Conservation (phyloP, 2,113 vertebrate genomes). For the Labeo rohita region DNA sequence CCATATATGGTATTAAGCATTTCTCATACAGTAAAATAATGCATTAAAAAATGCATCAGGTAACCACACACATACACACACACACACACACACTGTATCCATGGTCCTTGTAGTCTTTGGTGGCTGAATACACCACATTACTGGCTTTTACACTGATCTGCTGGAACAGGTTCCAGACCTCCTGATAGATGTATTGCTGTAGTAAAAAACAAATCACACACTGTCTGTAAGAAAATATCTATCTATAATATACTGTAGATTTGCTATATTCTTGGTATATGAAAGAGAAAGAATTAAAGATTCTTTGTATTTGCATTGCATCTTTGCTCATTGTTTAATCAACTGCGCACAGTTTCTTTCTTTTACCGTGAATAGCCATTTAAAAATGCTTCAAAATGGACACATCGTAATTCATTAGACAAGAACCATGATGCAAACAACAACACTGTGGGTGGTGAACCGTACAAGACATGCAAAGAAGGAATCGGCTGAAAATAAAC, state of each 20-base stretch:
- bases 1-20: background rate
- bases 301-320: background rate
- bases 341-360: background rate
- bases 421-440: no score
- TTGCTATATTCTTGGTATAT: no score
- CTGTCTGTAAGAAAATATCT: no score
- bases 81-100: conserved; percentile 80
- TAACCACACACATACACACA: background rate
- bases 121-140: conserved; percentile 93
- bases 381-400: background rate
- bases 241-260: no score
- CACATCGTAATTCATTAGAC: background rate
- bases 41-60: background rate
- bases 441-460: no score
- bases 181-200: conserved; percentile 97
- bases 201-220: conserved; percentile 50
- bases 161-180: conserved; percentile 98
- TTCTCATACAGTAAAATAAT: background rate
- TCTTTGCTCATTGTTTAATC: background rate
- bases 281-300: no score
- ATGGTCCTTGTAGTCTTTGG: conserved; percentile 93
- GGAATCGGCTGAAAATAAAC: background rate
- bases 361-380: background rate
- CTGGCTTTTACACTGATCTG: conserved; percentile 98
- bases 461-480: background rate